Base-by-base conservation (phyloP, 1,140 invertebrate genomes). In the Drosophila simulans region DNA sequence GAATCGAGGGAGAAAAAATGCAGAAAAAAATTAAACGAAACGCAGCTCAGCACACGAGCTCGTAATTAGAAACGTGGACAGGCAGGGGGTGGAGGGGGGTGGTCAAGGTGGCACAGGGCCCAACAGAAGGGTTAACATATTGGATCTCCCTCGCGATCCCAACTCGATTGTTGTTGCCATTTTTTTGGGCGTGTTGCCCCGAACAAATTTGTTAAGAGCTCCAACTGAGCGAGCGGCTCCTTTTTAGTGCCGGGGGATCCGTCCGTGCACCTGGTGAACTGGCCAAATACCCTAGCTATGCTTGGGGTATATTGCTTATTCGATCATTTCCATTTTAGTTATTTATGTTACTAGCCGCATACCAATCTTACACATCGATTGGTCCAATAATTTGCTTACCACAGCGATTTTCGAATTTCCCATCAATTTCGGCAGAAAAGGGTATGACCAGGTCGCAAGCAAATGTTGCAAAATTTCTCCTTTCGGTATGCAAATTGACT, bases 191-290 rank as follows among this genome's bases (percentile, higher is more conserved):
- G 89, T 91, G 84, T 88, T 91, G 90, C 68, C 80, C 52, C 77
- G 85, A 91, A 91, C 85, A 91, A 90, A 91, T 91, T 91, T 91
- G 90, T 91, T 90, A 91, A 90, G 79, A 91, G 89, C 90, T 90
- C 90, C 90, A 91, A 73, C 80, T 65, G 90, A 69, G 90, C 86
- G 78, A 72, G 89, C 90, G 89, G 90, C 83, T 75, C 68, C 90
- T 91, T 91, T 91, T 86, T 82, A 86, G 89, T 84, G 71, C 57
- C 39, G 40, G 46, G 48, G 57, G 71, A 42, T 70, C 75, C 80
- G 66, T 85, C 81, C 81, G 74, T 78, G 82, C 82, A 86, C 82
- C 82, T 69, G 52, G 65, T 66, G 25, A 42, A 65, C 53, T 27
- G 17, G 1, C 8, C 5, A 8, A 17, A 46, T 70, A 68, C 62